Conservation (phyloP, 2,888 invertebrate species). For the Epinotia bilunana region DNA sequence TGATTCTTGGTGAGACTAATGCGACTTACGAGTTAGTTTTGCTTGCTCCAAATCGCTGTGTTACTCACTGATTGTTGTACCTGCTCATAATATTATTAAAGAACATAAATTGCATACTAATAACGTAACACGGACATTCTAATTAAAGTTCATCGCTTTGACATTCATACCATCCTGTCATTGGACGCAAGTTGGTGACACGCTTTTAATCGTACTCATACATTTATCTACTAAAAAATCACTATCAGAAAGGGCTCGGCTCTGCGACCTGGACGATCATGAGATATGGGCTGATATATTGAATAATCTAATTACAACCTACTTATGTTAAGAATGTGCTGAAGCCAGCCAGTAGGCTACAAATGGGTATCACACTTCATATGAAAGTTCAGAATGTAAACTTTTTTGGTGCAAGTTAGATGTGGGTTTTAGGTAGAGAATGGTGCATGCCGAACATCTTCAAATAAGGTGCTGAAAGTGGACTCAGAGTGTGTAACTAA, state of each 20-base stretch:
- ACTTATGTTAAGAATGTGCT: constrained; percentile 36
- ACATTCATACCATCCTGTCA: constrained; percentile 83
- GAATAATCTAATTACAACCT: constrained; percentile 67
- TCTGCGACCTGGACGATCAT: constrained; percentile 67
- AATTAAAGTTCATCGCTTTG: constrained; percentile 84
- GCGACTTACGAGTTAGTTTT: constrained; percentile 75
- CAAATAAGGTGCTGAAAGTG: constrained; percentile 78
- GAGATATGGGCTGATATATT: constrained; percentile 79
- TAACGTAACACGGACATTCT: constrained; percentile 83
- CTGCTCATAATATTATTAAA: constrained; percentile 65
- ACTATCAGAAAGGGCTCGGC: constrained; percentile 82
- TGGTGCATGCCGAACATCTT: constrained; percentile 80
- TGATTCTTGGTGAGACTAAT: constrained; percentile 81
- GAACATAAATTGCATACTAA: constrained; percentile 80
- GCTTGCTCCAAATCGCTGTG: constrained; percentile 74
- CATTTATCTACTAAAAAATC: constrained; percentile 76
- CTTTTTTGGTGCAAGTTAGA: constrained; percentile 80
- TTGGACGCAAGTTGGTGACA: constrained; percentile 77
- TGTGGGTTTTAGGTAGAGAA: constrained; percentile 83
- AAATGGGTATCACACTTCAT: constrained; percentile 57
- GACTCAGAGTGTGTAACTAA: constrained; percentile 84
- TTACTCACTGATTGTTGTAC: constrained; percentile 70
- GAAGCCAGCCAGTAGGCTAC: constrained; percentile 6
- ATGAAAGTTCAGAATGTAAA: constrained; percentile 66
- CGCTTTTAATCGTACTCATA: constrained; percentile 75